These are phyloP conservation scores for Zenarchopterus dispar DNA, from an alignment of 2,797 vertebrate genomes.

Conservation along the genomic window DNA sequence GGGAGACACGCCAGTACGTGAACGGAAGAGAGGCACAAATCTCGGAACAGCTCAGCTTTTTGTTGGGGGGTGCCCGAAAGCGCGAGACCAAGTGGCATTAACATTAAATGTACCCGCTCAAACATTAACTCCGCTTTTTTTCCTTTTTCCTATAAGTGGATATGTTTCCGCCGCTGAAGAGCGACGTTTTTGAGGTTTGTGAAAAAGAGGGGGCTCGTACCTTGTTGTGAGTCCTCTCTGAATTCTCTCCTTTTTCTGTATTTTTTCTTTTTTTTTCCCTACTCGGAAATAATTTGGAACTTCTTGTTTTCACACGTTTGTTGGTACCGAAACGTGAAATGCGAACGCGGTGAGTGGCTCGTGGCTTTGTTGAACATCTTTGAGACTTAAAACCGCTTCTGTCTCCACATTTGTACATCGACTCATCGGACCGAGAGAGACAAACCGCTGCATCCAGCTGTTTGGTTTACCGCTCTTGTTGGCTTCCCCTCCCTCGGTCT, in stretches of 20 bases:
- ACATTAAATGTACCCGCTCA: constrained; percentile 27
- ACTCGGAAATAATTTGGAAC: constrained; percentile 42
- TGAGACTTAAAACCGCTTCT: constrained; percentile 22
- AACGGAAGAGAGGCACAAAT: constrained; percentile 57
- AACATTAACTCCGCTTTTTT: constrained; percentile 28
- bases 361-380: constrained; percentile 22
- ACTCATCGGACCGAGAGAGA: neutral
- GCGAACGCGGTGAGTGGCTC: constrained; percentile 42
- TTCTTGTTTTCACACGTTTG: constrained; percentile 21
- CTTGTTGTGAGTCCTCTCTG: constrained; percentile 13
- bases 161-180: constrained; percentile 48
- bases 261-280: neutral
- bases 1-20: constrained; percentile 36
- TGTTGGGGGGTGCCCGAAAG: constrained; percentile 35
- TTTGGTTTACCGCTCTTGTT: constrained; percentile 6
- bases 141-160: constrained; percentile 17
- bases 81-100: constrained; percentile 38
- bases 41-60: constrained; percentile 38
- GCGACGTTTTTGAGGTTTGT: constrained; percentile 47
- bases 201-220: constrained; percentile 24
- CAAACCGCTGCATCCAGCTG: constrained; percentile 61
- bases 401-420: neutral
- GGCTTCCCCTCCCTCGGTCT: constrained; percentile 6
- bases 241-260: neutral
- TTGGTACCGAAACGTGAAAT: constrained; percentile 25